Evolutionary conservation across 2,797 vertebrate genomes (phyloP).

Genomic region (Enteromius radiatus): DNA sequence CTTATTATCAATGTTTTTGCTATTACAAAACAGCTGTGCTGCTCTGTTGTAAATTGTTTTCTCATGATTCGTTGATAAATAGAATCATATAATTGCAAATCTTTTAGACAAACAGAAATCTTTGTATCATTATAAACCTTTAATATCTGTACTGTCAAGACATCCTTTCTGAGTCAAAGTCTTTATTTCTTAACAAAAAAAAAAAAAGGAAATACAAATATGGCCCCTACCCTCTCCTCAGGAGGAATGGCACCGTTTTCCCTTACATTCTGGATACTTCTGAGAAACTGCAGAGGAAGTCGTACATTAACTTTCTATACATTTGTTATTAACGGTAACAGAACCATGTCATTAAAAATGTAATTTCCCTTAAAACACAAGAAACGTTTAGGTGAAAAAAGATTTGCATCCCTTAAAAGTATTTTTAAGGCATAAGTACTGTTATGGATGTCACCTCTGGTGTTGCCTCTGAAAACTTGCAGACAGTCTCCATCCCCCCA

Average conservation of each 20-base stretch:
- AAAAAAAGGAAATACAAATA: neutral
- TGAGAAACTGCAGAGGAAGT: conserved; percentile 83
- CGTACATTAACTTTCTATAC: neutral
- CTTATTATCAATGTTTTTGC: neutral
- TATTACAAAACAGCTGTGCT: neutral
- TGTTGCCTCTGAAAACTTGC: conserved; percentile 89
- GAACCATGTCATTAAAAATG: neutral
- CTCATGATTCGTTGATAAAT: too few species aligned
- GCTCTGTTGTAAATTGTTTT: neutral
- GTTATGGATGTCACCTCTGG: conserved; percentile 81
- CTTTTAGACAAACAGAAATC: too few species aligned
- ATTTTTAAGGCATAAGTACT: neutral
- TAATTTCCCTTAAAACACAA: neutral
- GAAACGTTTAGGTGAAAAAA: neutral
- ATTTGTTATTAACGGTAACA: neutral
- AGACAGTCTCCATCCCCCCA: conserved; percentile 97
- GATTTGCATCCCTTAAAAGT: neutral
- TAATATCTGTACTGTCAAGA: too few species aligned
- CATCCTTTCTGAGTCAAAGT: neutral
- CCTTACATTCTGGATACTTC: conserved; percentile 81
- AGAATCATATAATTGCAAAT: too few species aligned
- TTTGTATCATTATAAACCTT: too few species aligned
- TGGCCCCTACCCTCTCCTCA: conserved; percentile 83
- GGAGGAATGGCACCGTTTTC: conserved; percentile 85
- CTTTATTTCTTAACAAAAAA: neutral